Percentiles rank a stretch among this genome's conserved stretches.
Conservation (phyloP, 1,140 invertebrate species). For the Orius insidiosus region DNA sequence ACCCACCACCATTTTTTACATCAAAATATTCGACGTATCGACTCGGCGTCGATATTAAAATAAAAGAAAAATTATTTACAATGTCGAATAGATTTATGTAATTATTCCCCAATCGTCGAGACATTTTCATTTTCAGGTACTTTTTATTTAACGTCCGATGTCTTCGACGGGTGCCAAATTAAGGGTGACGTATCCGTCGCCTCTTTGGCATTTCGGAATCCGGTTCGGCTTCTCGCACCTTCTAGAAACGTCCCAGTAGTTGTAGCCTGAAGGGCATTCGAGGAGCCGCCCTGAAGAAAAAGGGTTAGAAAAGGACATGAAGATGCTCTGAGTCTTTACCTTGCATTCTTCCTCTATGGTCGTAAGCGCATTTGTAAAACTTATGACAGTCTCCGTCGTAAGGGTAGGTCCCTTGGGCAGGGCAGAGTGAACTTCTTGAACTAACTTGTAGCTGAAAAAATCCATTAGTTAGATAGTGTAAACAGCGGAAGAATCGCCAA, state of each 20-base stretch:
- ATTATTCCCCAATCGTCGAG: too few relatives aligned
- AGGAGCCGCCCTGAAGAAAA: conserved; percentile 37
- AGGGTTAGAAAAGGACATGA: too few relatives aligned
- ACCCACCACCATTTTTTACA: too few relatives aligned
- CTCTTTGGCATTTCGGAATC: conserved; percentile 35
- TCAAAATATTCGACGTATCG: too few relatives aligned
- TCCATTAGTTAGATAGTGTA: conserved; percentile 17
- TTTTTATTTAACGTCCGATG: too few relatives aligned
- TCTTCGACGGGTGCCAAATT: too few relatives aligned
- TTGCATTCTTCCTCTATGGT: conserved; percentile 33
- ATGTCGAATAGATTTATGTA: too few relatives aligned
- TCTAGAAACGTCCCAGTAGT: conserved; percentile 57
- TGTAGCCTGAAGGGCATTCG: conserved; percentile 54
- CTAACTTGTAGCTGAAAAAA: conserved; percentile 40
- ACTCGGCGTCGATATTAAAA: too few relatives aligned
- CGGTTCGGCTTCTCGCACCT: conserved; percentile 45
- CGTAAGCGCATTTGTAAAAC: conserved; percentile 52
- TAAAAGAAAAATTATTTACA: too few relatives aligned
- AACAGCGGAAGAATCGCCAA: too few relatives aligned
- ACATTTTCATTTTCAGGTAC: too few relatives aligned
- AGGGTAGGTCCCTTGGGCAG: conserved; percentile 46
- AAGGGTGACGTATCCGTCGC: background rate
- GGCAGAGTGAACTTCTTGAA: conserved; percentile 37
- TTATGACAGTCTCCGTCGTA: conserved; percentile 39
- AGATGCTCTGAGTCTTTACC: too few relatives aligned